These are phyloP conservation scores for Hassar affinis DNA, from an alignment of 2,113 vertebrate genomes.

Conservation along the genomic window DNA sequence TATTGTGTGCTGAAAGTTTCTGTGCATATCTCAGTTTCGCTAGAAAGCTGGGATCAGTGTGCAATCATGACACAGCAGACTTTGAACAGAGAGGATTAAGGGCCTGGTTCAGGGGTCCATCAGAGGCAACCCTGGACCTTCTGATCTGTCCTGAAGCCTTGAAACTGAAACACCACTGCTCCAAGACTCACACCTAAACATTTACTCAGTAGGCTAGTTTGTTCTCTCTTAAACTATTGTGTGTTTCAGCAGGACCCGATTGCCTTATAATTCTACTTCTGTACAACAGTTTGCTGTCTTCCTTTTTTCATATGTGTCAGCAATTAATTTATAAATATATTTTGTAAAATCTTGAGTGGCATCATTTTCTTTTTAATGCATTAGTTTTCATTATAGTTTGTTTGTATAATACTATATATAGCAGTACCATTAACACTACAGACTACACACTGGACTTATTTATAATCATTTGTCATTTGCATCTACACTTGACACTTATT, in stretches of 20 bases:
- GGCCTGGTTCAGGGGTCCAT: not conserved
- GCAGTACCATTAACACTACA: too few relatives aligned
- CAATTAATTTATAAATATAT: not conserved
- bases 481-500: too few relatives aligned
- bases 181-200: not conserved
- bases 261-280: not conserved
- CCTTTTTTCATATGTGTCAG: not conserved
- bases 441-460: too few relatives aligned
- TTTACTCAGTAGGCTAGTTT: not conserved
- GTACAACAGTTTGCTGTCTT: not conserved
- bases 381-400: not conserved
- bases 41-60: not conserved
- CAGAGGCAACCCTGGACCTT: not conserved
- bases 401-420: not conserved
- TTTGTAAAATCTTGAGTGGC: not conserved
- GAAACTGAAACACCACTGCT: not conserved
- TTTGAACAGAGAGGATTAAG: not conserved
- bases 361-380: not conserved
- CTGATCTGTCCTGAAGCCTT: not conserved
- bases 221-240: not conserved
- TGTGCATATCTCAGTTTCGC: not conserved
- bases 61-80: not conserved
- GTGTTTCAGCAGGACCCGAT: not conserved
- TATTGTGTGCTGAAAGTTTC: not conserved
- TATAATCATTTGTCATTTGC: too few relatives aligned